Evolutionary conservation across 2,113 vertebrate species (phyloP).

Genomic region (Willisornis vidua): DNA sequence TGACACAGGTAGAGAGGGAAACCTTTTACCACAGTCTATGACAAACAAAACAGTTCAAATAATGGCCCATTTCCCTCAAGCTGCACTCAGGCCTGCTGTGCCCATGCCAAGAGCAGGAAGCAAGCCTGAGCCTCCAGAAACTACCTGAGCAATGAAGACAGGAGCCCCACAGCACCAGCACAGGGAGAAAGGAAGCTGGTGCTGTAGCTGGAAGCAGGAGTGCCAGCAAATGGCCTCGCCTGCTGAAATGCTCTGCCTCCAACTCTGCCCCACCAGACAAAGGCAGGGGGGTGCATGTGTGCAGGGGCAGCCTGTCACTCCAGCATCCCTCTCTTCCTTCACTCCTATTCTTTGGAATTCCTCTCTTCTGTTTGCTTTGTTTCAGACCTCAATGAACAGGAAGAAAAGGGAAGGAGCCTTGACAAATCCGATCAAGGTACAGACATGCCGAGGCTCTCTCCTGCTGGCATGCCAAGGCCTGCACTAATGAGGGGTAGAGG

Average conservation of each 20-base stretch:
- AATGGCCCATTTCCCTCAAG: background rate
- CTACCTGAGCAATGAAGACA: background rate
- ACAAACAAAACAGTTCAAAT: constrained; percentile 21
- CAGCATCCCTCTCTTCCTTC: background rate
- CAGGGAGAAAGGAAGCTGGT: background rate
- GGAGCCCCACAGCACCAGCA: background rate
- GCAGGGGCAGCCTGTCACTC: constrained; percentile 39
- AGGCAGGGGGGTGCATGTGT: background rate
- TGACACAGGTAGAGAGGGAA: constrained; percentile 18
- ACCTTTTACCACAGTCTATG: background rate
- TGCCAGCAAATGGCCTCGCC: background rate
- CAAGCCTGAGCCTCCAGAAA: background rate
- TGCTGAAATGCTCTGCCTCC: background rate
- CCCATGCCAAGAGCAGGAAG: background rate
- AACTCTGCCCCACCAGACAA: background rate
- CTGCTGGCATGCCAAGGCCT: constrained; percentile 48
- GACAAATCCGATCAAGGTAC: constrained; percentile 72
- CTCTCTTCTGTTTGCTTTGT: constrained; percentile 68
- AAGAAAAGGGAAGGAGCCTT: constrained; percentile 66
- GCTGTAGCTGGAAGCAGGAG: background rate
- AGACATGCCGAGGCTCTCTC: constrained; percentile 59
- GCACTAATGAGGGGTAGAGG: constrained; percentile 62
- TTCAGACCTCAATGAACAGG: constrained; percentile 70
- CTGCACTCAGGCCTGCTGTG: background rate
- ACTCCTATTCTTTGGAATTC: constrained; percentile 53